Base-by-base conservation (phyloP, 2,888 invertebrate genomes). In the Hyalella azteca region DNA sequence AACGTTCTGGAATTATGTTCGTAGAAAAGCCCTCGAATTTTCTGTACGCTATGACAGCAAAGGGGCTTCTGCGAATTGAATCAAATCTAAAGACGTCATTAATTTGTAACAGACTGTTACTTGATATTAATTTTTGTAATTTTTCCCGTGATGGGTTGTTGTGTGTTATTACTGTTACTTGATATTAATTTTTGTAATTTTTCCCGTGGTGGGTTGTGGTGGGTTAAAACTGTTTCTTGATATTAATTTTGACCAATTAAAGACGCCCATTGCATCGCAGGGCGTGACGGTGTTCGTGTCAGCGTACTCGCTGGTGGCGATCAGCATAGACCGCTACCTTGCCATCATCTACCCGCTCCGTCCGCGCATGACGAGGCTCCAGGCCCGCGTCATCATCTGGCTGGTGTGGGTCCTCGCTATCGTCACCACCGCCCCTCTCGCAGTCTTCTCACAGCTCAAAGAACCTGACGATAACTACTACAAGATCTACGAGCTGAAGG, bases 281-380 rank as follows among this genome's bases (percentile, higher is more conserved):
- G 85, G 85, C 1, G 85, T 87, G 15, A 85, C 87, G 40, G 87
- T 87, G 22, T 87, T 87, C 50, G 93, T 96, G 81, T 94, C 94
- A 87, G 95, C 96, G 2, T 96, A 96, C 87, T 96, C 96, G 0
- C 88, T 97, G 86, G 92, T 97, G 41, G 95, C 95, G 49, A 95
- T 97, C 87, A 95, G 95, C 85, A 91, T 95, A 79, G 96, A 97
- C 89, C 91, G 96, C 26, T 97, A 95, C 87, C 92, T 95, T 88
- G 95, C 95, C 77, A 96, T 97, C 82, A 93, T 96, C 91, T 93
- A 94, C 89, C 96, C 96, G 0, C 88, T 97, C 78, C 91, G 92
- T 85, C 95, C 95, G 0, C 90, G 95, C 54, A 91, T 95, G 87
- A 93, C 94, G 32, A 93, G 93, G 87, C 91, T 90, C 48, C 90